Percentiles rank a stretch among this genome's conserved stretches.
phyloP scores from a whole-genome alignment of 2,797 vertebrate species.

The Poliocrania exsul region DNA sequence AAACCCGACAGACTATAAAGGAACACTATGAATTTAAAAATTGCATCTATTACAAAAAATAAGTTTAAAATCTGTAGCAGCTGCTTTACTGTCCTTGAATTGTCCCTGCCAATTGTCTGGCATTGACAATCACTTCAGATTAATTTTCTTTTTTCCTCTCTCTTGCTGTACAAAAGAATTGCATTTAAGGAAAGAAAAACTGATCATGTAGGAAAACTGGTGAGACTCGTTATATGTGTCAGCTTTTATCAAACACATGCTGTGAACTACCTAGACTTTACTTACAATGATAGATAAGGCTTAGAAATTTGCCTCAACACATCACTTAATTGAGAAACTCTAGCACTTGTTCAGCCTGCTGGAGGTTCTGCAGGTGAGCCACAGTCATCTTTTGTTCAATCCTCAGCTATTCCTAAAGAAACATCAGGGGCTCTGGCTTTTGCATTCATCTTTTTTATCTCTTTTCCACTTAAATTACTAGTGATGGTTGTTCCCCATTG shows the following conservation, averaged over 20 bases:
- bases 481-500: background rate
- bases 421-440: background rate
- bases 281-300: background rate
- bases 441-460: background rate
- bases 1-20: conserved; percentile 24
- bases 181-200: background rate
- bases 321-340: background rate
- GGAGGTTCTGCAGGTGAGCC: background rate
- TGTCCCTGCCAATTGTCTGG: conserved; percentile 4
- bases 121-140: background rate
- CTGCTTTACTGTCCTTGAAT: conserved; percentile 36
- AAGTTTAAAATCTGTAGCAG: conserved; percentile 26
- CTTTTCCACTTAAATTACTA: background rate
- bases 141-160: background rate
- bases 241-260: background rate
- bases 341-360: background rate
- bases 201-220: background rate
- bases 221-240: background rate
- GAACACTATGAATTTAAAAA: conserved; percentile 35
- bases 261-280: background rate
- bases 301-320: background rate
- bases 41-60: background rate
- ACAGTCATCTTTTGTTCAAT: background rate
- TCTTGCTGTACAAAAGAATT: background rate
- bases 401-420: background rate